Conservation (phyloP, 2,113 vertebrate genomes). For the Ailuropoda melanoleuca region DNA sequence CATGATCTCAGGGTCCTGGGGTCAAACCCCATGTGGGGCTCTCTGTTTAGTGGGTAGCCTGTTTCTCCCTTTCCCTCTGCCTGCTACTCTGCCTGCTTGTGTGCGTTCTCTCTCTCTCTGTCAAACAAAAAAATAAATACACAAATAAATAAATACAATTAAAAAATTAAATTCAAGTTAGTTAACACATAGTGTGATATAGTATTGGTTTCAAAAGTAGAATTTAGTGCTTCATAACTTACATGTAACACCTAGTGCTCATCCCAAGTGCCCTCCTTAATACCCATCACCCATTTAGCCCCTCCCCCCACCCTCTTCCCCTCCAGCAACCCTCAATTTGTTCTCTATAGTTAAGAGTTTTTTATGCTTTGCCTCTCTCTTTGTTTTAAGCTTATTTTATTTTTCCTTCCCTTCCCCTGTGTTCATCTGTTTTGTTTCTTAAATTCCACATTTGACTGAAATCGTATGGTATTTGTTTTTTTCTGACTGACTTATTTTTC, state of each 20-base stretch:
- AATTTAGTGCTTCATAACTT: not conserved
- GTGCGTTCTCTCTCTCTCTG: too few species aligned
- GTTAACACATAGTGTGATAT: not conserved
- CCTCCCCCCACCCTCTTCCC: too few species aligned
- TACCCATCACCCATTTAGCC: not conserved
- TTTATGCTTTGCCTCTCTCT: not conserved
- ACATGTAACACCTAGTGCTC: not conserved
- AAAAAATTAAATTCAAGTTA: not conserved
- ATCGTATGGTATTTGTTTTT: not conserved
- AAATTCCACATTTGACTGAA: too few species aligned
- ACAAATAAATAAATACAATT: too few species aligned
- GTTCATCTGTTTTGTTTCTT: not conserved
- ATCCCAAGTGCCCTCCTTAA: not conserved
- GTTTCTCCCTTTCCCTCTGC: too few species aligned
- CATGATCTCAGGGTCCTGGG: not conserved
- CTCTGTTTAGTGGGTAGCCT: too few species aligned
- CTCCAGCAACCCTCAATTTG: not conserved
- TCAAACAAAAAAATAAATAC: too few species aligned
- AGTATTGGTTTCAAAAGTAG: not conserved
- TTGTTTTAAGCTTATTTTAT: not conserved
- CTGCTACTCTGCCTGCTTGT: too few species aligned
- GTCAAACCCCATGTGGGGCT: too few species aligned
- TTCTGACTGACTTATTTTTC: not conserved
- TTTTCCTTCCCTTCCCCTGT: not conserved
- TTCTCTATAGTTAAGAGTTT: not conserved